phyloP scores from a whole-genome alignment of 2,113 vertebrate genomes.

The Muntiacus reevesi region DNA sequence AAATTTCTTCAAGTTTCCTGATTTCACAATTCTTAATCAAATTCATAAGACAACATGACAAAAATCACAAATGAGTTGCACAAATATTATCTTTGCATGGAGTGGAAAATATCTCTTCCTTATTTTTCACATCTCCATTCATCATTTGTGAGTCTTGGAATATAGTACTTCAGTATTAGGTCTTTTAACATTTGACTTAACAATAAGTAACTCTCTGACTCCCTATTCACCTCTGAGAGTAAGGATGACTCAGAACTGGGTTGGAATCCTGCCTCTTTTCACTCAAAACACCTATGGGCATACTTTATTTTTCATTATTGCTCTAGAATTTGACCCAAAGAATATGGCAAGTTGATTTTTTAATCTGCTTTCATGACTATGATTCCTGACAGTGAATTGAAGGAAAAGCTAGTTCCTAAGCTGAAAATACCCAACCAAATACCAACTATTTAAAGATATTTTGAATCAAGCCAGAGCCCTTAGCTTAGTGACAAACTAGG shows the following conservation, averaged over 20 bases:
- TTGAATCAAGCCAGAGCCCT: not conserved
- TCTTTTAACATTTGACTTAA: not conserved
- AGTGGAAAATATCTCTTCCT: not conserved
- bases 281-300: not conserved
- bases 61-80: not conserved
- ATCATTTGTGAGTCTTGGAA: not conserved
- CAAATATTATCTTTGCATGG: not conserved
- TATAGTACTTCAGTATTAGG: not conserved
- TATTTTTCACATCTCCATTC: not conserved
- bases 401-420: not conserved
- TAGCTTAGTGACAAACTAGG: not conserved
- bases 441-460: not conserved
- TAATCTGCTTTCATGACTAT: not conserved
- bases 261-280: not conserved
- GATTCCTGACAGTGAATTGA: not conserved
- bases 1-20: not conserved
- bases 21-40: not conserved
- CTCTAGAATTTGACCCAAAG: not conserved
- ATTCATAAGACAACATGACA: not conserved
- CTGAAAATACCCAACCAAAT: not conserved
- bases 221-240: not conserved
- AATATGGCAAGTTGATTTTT: not conserved
- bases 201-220: not conserved
- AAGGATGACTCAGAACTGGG: not conserved
- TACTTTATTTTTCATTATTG: not conserved